Evolutionary conservation across 2,888 invertebrate genomes (phyloP).

Genomic region (Eledone cirrhosa): DNA sequence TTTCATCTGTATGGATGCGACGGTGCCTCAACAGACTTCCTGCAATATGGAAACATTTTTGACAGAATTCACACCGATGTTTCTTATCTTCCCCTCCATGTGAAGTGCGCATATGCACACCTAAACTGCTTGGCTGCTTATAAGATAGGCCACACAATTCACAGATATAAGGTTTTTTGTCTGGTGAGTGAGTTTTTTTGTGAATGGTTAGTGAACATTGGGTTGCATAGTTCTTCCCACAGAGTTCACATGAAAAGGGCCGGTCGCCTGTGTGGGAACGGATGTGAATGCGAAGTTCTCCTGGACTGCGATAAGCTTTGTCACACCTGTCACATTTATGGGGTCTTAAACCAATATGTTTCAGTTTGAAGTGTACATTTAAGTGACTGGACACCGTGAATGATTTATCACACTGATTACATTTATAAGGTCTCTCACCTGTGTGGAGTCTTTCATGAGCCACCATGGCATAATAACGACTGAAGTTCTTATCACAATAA

Average conservation of each 20-base stretch:
- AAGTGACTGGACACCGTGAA: conserved; percentile 17
- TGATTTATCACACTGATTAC: conserved; percentile 7
- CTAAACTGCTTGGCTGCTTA: conserved; percentile 9
- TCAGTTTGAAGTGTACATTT: conserved; percentile 4
- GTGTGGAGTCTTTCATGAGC: conserved; percentile 12
- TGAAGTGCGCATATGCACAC: conserved; percentile 22
- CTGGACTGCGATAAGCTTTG: conserved; percentile 14
- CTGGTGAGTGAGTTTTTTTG: conserved; percentile 11
- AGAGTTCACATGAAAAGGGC: neutral
- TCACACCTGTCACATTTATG: conserved; percentile 13
- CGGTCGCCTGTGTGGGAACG: conserved; percentile 23
- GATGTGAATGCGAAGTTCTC: conserved; percentile 18
- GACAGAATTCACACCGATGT: conserved; percentile 3
- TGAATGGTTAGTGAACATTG: conserved; percentile 20
- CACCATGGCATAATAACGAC: conserved; percentile 22
- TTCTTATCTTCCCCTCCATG: neutral
- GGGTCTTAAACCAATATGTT: neutral
- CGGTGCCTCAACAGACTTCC: neutral
- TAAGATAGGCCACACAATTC: conserved; percentile 15
- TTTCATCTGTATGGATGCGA: conserved; percentile 22
- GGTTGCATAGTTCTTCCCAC: conserved; percentile 11
- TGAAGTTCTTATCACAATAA: conserved; percentile 18
- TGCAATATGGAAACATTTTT: conserved; percentile 3
- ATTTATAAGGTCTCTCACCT: conserved; percentile 7
- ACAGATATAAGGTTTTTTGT: conserved; percentile 12